A percentile compares a stretch with the other conserved stretches of the same genome.
Conservation (phyloP, 2,888 invertebrate genomes). For the Trissolcus japonicus region DNA sequence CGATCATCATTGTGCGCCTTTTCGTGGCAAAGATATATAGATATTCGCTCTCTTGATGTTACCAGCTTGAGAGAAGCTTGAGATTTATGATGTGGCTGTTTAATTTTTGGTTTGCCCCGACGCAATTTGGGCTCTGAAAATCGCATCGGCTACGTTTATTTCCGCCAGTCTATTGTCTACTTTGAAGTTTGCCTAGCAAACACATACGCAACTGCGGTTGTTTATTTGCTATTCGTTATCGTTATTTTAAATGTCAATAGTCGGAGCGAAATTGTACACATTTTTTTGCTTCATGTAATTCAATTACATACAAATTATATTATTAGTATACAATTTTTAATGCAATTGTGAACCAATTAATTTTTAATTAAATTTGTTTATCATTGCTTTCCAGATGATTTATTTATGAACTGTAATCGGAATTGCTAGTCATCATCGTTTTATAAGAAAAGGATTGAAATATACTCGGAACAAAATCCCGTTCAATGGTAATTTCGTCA, state of each 20-base stretch:
- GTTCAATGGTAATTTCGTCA: no score
- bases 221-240: background rate
- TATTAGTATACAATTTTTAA: no score
- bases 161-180: conserved; percentile 1
- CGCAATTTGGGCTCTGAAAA: conserved; percentile 7
- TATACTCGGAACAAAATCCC: no score
- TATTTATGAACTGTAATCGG: no score
- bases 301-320: no score
- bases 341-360: no score
- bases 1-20: conserved; percentile 27
- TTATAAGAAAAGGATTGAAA: no score
- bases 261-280: background rate
- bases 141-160: conserved; percentile 1
- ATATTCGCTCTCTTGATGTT: conserved; percentile 30
- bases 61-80: conserved; percentile 5
- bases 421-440: no score
- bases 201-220: background rate
- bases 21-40: conserved; percentile 33
- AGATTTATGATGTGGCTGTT: conserved; percentile 28
- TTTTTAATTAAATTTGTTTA: no score
- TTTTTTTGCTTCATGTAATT: no score
- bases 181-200: background rate
- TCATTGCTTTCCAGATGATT: no score
- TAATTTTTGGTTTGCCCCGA: conserved; percentile 5
- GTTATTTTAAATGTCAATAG: background rate